Evolutionary conservation across 1,140 invertebrate species (phyloP).

Genomic region (Coptotermes formosanus): DNA sequence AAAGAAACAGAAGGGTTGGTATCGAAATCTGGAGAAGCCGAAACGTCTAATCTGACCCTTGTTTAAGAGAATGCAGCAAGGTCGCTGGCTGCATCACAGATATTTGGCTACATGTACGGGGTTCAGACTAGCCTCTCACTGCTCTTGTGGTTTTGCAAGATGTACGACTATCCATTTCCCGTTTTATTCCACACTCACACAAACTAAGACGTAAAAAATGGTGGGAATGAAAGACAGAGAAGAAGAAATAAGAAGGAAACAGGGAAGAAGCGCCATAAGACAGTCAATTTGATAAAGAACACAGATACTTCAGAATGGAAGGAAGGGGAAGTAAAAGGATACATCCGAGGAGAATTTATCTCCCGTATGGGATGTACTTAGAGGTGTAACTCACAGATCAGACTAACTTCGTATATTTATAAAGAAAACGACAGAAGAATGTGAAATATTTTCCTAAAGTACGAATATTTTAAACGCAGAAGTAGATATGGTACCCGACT

Average conservation of each 20-base stretch:
- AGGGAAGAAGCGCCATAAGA: not conserved
- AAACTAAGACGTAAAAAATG: not conserved
- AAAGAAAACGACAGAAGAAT: not conserved
- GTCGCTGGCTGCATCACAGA: not conserved
- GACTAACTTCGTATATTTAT: not conserved
- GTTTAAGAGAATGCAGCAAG: not conserved
- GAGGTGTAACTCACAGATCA: not conserved
- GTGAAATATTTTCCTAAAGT: not conserved
- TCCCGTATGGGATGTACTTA: not conserved
- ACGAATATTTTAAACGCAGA: not conserved
- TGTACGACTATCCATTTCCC: slow-evolving; percentile 13
- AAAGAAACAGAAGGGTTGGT: not conserved
- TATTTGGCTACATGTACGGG: not conserved
- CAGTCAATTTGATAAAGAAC: slow-evolving; percentile 19
- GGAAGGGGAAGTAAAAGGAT: not conserved
- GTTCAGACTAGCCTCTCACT: not conserved
- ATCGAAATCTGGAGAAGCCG: not conserved
- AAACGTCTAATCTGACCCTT: not conserved
- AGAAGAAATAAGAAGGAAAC: not conserved
- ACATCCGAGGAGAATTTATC: slow-evolving; percentile 12
- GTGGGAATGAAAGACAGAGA: not conserved
- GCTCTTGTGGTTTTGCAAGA: not conserved
- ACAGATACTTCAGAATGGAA: not conserved
- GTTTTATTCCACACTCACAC: not conserved
- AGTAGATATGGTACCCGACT: not conserved